Evolutionary conservation across 2,113 vertebrate genomes (phyloP), one percentile per base, ranked within the genome.

Genomic region (Oryzias celebensis): DNA sequence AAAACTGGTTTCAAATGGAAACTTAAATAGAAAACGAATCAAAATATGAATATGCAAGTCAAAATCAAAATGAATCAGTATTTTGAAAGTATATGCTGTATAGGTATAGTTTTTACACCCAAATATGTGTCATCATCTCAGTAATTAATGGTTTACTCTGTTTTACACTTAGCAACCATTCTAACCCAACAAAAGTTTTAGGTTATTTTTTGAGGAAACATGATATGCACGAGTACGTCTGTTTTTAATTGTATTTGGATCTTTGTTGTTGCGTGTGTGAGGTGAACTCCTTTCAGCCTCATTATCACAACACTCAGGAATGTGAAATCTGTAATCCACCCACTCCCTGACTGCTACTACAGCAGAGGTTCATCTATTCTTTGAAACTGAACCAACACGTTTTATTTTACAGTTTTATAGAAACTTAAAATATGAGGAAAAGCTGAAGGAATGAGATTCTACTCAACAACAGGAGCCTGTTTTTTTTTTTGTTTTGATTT

Each of bases 231-330:
- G 17, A 26, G n/a, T 26, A 5, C 8, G 2, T 24, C 20, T 22
- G 4, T 36, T 49, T 65, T 53, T 28, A 15, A 20, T 48, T 44
- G 36, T 24, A 46, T 56, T 56, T 28, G 49, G 24, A 8, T 82
- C 52, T 75, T 77, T 65, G 59, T 46, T 61, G 60, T 31, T 55
- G 50, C 54, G 51, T 76, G 68, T 65, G 69, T 59, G 61, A 56
- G 62, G 64, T 45, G 54, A 56, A 20, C 60, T 67, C 62, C 59
- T 70, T 61, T 62, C 62, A 48, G 56, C 45, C 20, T 53, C 59
- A 76, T 76, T 85, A 69, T 78, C 71, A 66, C 51, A 64, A 58
- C 71, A 43, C 52, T 52, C 49, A 84, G 74, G 79, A 84, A 78
- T 84, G 74, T 70, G 51, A 56, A 60, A 68, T 82, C 31, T 73